These are phyloP conservation scores for Sorex fumeus DNA, from an alignment of 2,113 vertebrate species.

Conservation along the genomic window DNA sequence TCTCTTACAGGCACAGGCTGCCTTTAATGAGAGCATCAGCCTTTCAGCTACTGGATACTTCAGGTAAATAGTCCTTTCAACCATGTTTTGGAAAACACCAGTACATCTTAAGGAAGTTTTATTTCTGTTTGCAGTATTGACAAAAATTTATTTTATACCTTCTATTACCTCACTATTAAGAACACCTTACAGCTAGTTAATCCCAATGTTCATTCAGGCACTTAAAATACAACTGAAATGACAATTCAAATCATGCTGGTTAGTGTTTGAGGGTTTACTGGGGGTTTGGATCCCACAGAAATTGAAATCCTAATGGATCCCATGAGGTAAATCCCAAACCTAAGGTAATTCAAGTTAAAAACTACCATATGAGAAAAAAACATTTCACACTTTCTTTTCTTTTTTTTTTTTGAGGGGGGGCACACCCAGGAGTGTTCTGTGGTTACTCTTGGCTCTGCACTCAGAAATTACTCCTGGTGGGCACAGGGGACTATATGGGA, in stretches of 20 bases:
- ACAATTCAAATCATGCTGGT: background rate
- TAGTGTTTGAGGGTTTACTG: background rate
- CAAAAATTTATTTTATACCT: background rate
- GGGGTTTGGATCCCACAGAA: background rate
- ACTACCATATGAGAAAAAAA: background rate
- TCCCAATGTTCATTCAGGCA: background rate
- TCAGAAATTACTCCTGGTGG: no score
- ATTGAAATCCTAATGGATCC: background rate
- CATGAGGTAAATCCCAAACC: conserved; percentile 45
- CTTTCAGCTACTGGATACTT: conserved; percentile 91
- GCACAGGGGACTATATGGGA: no score
- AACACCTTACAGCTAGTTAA: background rate
- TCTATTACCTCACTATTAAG: background rate
- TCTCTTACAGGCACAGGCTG: conserved; percentile 84
- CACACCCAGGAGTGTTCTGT: no score
- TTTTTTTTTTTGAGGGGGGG: no score
- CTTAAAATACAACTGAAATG: background rate
- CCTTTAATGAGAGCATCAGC: conserved; percentile 90
- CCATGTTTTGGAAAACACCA: background rate
- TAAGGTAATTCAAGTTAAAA: background rate
- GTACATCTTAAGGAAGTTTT: background rate
- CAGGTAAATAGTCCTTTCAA: conserved; percentile 85
- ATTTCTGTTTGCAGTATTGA: conserved; percentile 38
- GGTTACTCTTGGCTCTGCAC: no score
- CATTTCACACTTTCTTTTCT: background rate